Percentiles rank a stretch among this genome's conserved stretches.
Evolutionary conservation across 2,888 invertebrate species (phyloP).

Genomic region (Hypomecis punctinalis): DNA sequence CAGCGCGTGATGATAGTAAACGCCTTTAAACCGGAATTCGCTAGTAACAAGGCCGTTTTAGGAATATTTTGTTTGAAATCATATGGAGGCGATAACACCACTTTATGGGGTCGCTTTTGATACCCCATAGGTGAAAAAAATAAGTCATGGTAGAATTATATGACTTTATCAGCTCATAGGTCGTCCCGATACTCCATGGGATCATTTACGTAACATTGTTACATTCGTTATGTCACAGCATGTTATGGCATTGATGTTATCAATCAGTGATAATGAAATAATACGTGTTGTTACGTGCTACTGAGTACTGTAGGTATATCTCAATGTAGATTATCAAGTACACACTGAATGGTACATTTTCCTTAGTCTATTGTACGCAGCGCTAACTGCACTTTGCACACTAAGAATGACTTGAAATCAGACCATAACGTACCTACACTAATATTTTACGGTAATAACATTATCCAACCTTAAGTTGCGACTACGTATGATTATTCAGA

Average conservation of each 20-base stretch:
- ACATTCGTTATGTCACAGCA: background rate
- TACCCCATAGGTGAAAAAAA: background rate
- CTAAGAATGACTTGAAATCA: too few relatives aligned
- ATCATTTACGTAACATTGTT: conserved; percentile 2
- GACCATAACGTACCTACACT: too few relatives aligned
- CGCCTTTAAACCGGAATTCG: conserved; percentile 1
- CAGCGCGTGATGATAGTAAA: conserved; percentile 6
- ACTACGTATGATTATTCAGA: too few relatives aligned
- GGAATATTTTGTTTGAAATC: background rate
- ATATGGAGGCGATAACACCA: conserved; percentile 1
- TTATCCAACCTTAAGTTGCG: too few relatives aligned
- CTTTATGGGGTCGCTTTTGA: conserved; percentile 1
- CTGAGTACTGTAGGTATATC: too few relatives aligned
- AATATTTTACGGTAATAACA: too few relatives aligned
- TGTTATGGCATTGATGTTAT: conserved; percentile 10
- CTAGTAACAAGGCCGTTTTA: background rate
- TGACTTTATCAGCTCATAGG: background rate
- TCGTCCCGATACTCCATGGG: too few relatives aligned
- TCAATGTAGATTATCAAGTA: too few relatives aligned
- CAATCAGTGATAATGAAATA: conserved; percentile 7
- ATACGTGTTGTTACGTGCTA: background rate
- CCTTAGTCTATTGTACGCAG: too few relatives aligned
- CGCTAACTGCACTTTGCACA: too few relatives aligned
- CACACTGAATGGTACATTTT: too few relatives aligned
- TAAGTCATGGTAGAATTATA: background rate